phyloP scores from a whole-genome alignment of 2,113 vertebrate species.

The Hiodon tergisus region DNA sequence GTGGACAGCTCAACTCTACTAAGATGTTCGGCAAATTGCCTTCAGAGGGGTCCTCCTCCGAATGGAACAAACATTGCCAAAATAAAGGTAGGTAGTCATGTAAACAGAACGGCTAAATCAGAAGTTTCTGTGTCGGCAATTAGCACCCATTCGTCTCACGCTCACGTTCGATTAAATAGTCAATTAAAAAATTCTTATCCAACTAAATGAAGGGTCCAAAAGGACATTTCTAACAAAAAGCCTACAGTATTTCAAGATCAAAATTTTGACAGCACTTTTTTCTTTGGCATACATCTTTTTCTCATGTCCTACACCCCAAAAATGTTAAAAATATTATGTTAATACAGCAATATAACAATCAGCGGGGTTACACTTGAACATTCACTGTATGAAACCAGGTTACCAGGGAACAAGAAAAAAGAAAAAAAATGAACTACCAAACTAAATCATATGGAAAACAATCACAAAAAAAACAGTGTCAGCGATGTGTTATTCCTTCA shows the following conservation, averaged over 20 bases:
- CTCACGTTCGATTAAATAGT: neutral
- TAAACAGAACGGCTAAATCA: slow-evolving; percentile 55
- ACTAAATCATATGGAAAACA: neutral
- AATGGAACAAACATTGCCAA: slow-evolving; percentile 9
- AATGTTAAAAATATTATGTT: neutral
- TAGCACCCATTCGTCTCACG: neutral
- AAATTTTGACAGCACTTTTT: slow-evolving; percentile 44
- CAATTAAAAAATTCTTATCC: slow-evolving; percentile 17
- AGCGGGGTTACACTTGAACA: neutral
- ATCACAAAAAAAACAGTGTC: neutral
- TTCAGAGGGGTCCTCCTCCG: no score
- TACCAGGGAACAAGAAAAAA: neutral
- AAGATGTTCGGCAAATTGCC: neutral
- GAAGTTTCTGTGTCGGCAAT: slow-evolving; percentile 19
- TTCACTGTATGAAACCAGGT: neutral
- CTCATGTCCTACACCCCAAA: slow-evolving; percentile 25
- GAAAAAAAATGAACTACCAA: neutral
- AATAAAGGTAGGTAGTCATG: slow-evolving; percentile 40
- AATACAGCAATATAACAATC: neutral
- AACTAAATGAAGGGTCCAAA: slow-evolving; percentile 27
- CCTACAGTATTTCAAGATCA: slow-evolving; percentile 29
- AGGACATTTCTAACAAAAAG: slow-evolving; percentile 9
- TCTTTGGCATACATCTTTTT: slow-evolving; percentile 65
- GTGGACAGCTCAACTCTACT: slow-evolving; percentile 26
- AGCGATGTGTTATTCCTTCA: neutral